These are phyloP conservation scores for Hemibagrus guttatus DNA, from an alignment of 2,797 vertebrate species.

Conservation along the genomic window DNA sequence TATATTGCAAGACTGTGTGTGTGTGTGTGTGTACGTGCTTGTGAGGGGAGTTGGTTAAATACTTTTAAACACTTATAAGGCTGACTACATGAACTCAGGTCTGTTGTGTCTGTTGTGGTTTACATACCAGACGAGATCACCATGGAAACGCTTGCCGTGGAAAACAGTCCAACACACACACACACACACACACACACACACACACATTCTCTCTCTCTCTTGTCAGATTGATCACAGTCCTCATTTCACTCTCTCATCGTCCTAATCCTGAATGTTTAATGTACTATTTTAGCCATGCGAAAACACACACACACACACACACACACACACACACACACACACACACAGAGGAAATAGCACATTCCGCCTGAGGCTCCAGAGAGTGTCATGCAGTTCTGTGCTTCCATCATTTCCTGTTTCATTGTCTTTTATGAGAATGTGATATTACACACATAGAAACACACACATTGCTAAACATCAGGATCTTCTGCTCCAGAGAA, in stretches of 20 bases:
- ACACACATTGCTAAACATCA: no score
- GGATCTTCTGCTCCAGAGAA: no score
- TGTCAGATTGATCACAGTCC: not conserved
- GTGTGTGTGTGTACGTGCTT: not conserved
- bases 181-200: not conserved
- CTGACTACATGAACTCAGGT: constrained; percentile 5
- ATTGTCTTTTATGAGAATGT: not conserved
- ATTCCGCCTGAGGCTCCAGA: constrained; percentile 24
- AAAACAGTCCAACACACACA: not conserved
- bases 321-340: constrained; percentile 7
- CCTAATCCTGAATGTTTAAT: constrained; percentile 3
- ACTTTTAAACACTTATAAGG: not conserved
- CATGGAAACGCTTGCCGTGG: not conserved
- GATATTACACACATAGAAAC: no score
- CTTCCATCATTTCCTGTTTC: constrained; percentile 23
- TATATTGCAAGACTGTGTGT: no score
- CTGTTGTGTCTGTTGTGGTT: constrained; percentile 25
- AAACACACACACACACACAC: not conserved
- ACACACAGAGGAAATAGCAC: constrained; percentile 3
- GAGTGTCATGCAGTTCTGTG: constrained; percentile 12
- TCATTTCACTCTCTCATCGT: not conserved
- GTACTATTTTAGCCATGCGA: not conserved
- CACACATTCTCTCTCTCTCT: not conserved
- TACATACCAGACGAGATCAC: constrained; percentile 11
- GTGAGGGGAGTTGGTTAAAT: not conserved